These are phyloP conservation scores for Piezodorus guildinii DNA, from an alignment of 1,140 invertebrate genomes.

Conservation along the genomic window DNA sequence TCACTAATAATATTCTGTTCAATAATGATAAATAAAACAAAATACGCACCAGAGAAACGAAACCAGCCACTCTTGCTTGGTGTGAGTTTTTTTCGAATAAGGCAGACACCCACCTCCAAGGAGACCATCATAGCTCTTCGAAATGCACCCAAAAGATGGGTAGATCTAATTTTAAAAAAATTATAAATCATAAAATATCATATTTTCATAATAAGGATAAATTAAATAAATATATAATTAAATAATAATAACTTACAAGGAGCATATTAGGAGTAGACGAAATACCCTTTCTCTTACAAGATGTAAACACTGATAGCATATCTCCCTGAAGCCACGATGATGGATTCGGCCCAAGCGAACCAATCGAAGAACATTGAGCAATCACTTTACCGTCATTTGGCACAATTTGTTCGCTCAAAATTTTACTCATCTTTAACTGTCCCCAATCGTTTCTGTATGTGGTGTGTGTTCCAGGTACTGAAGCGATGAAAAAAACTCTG, in stretches of 20 bases:
- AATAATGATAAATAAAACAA: too few species aligned
- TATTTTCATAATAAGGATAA: constrained; percentile 13
- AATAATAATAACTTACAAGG: constrained; percentile 31
- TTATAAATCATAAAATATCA: neutral
- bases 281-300: constrained; percentile 12
- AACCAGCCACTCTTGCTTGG: constrained; percentile 77
- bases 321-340: constrained; percentile 57
- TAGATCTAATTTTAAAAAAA: constrained; percentile 40
- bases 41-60: constrained; percentile 56
- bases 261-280: constrained; percentile 26
- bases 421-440: constrained; percentile 48
- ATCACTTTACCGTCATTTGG: constrained; percentile 42
- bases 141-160: constrained; percentile 67
- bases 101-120: constrained; percentile 80
- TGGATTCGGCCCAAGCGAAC: constrained; percentile 59
- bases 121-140: constrained; percentile 68
- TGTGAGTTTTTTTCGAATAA: constrained; percentile 62
- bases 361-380: constrained; percentile 84
- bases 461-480: constrained; percentile 67
- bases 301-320: constrained; percentile 42
- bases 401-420: constrained; percentile 14
- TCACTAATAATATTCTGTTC: too few species aligned
- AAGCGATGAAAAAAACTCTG: constrained; percentile 74
- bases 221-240: too few species aligned
- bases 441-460: constrained; percentile 52